Evolutionary conservation across 2,797 vertebrate species (phyloP).

Genomic region (Potorous gilbertii): DNA sequence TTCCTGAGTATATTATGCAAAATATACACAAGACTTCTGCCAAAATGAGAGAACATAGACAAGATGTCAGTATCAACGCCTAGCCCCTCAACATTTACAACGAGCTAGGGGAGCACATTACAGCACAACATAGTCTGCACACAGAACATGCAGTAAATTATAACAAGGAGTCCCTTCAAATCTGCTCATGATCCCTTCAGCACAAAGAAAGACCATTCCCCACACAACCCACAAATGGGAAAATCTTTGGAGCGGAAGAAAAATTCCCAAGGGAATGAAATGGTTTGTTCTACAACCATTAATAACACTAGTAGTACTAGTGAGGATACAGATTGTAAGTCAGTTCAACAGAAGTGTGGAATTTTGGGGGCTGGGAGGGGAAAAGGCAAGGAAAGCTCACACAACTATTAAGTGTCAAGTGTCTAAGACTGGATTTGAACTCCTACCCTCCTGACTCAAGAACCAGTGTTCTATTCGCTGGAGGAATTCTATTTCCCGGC

Average conservation of each 20-base stretch:
- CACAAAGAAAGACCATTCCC: conserved; percentile 65
- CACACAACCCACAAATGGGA: conserved; percentile 62
- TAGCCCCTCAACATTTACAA: conserved; percentile 64
- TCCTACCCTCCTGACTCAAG: too few species aligned
- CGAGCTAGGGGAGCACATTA: conserved; percentile 38
- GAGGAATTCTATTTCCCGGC: too few species aligned
- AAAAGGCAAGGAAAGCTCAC: too few species aligned
- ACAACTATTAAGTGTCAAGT: too few species aligned
- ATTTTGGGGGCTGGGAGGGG: too few species aligned
- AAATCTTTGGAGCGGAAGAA: conserved; percentile 68
- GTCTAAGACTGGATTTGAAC: too few species aligned
- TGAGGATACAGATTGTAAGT: conserved; percentile 73
- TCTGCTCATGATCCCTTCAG: conserved; percentile 75
- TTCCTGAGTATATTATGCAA: conserved; percentile 83
- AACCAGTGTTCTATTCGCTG: too few species aligned
- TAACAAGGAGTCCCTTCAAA: conserved; percentile 74
- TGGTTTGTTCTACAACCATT: conserved; percentile 76
- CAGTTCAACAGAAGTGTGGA: conserved; percentile 55
- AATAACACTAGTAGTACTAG: conserved; percentile 75
- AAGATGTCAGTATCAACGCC: conserved; percentile 76
- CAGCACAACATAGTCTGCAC: conserved; percentile 74
- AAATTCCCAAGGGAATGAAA: conserved; percentile 76
- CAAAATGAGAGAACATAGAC: conserved; percentile 81
- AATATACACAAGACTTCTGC: conserved; percentile 85
- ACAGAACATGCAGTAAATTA: conserved; percentile 77